These are phyloP conservation scores for Artemia sp. DNA, from an alignment of 2,888 invertebrate species.

Conservation along the genomic window DNA sequence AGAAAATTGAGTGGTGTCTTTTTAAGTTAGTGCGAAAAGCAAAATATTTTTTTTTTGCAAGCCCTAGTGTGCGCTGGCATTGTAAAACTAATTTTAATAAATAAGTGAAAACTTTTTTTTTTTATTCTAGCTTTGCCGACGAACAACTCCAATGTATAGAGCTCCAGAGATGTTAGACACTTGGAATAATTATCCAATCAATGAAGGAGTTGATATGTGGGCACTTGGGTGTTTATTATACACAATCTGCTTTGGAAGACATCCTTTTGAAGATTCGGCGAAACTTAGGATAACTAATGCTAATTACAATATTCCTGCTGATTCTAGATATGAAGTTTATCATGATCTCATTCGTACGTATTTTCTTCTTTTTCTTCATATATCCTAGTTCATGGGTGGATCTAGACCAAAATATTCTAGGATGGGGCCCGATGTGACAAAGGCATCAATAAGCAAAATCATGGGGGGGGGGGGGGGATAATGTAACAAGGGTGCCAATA, in stretches of 20 bases:
- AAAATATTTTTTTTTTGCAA: no score
- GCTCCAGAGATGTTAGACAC: slow-evolving; percentile 97
- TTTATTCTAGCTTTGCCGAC: slow-evolving; percentile 12
- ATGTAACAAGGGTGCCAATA: no score
- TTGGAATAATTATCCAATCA: slow-evolving; percentile 87
- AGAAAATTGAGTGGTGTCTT: no score
- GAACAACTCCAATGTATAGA: slow-evolving; percentile 59
- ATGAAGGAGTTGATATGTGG: slow-evolving; percentile 83
- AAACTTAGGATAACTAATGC: slow-evolving; percentile 92
- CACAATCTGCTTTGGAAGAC: slow-evolving; percentile 74
- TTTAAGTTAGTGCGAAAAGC: no score
- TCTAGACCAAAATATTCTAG: no score
- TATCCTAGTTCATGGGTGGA: no score
- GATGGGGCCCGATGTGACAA: no score
- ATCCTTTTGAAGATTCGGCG: slow-evolving; percentile 87
- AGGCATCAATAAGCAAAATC: no score
- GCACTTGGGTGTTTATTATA: slow-evolving; percentile 90
- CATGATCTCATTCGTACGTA: slow-evolving; percentile 69
- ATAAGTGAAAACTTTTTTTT: background rate
- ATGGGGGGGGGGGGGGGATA: no score
- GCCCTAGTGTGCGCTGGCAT: no score
- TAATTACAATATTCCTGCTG: slow-evolving; percentile 70
- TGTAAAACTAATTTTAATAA: no score
- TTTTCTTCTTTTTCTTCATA: background rate
- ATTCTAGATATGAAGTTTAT: slow-evolving; percentile 63